Conservation (phyloP, 92 coral and sea anemone genomes). For the Phenganax subtilis region DNA sequence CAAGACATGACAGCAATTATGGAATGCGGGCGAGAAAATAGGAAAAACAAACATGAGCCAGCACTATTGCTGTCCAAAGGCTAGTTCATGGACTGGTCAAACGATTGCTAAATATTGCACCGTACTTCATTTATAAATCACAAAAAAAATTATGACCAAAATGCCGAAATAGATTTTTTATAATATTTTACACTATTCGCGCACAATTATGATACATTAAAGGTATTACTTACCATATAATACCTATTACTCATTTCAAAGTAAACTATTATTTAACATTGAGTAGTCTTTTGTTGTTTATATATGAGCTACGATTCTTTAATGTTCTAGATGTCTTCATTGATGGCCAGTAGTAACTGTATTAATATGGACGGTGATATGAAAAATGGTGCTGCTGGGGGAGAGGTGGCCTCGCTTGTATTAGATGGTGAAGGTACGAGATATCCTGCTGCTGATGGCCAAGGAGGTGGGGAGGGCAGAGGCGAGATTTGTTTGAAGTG, state of each 20-base stretch:
- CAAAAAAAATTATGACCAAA: too few relatives aligned
- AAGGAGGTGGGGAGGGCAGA: slow-evolving; percentile 17
- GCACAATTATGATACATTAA: neutral
- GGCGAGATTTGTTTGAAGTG: slow-evolving; percentile 9
- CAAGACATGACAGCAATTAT: too few relatives aligned
- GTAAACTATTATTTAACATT: neutral
- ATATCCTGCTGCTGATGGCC: slow-evolving; percentile 21
- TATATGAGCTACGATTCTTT: too few relatives aligned
- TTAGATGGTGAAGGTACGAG: slow-evolving; percentile 19
- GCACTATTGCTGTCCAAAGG: too few relatives aligned
- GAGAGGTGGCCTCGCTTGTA: slow-evolving; percentile 11
- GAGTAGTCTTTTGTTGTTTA: neutral
- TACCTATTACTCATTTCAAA: neutral
- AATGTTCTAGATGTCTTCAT: too few relatives aligned
- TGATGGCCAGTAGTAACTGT: neutral
- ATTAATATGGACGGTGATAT: slow-evolving; percentile 3
- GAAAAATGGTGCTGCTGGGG: slow-evolving; percentile 41
- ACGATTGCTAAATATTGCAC: too few relatives aligned
- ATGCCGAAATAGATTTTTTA: too few relatives aligned
- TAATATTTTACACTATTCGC: too few relatives aligned
- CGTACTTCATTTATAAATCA: too few relatives aligned
- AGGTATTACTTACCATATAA: neutral
- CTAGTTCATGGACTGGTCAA: too few relatives aligned
- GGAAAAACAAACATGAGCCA: too few relatives aligned
- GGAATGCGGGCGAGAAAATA: too few relatives aligned